These are phyloP conservation scores for Tenthredo scrophulariae DNA, from an alignment of 2,888 invertebrate species.

Conservation along the genomic window DNA sequence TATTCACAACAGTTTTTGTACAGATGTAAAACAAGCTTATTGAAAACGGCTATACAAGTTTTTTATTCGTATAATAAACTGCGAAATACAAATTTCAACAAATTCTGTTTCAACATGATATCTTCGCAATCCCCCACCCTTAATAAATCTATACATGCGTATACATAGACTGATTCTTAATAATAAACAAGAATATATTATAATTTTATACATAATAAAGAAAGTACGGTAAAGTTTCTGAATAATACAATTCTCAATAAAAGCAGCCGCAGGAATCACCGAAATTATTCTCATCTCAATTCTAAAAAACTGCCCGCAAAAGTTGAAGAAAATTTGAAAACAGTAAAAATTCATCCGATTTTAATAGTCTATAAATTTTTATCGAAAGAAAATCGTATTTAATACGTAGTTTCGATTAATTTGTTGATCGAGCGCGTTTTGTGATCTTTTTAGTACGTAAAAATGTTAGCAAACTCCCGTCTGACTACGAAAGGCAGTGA, in stretches of 20 bases:
- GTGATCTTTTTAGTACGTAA: background rate
- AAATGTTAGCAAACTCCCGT: background rate
- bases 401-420: background rate
- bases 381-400: background rate
- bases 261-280: background rate
- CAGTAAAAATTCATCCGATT: background rate
- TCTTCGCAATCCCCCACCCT: background rate
- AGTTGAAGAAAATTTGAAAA: too few relatives aligned
- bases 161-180: too few relatives aligned
- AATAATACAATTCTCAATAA: background rate
- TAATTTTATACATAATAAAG: background rate
- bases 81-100: background rate
- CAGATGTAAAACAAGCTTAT: conserved; percentile 22
- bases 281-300: background rate
- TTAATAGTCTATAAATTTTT: background rate
- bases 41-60: conserved; percentile 14
- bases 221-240: background rate
- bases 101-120: background rate
- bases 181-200: too few relatives aligned
- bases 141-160: too few relatives aligned
- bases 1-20: conserved; percentile 23
- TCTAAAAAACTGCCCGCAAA: background rate
- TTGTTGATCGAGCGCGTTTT: background rate
- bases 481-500: background rate
- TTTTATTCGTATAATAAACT: conserved; percentile 3